Base-by-base conservation (phyloP, 2,888 invertebrate species). In the Tetragonula carbonaria region DNA sequence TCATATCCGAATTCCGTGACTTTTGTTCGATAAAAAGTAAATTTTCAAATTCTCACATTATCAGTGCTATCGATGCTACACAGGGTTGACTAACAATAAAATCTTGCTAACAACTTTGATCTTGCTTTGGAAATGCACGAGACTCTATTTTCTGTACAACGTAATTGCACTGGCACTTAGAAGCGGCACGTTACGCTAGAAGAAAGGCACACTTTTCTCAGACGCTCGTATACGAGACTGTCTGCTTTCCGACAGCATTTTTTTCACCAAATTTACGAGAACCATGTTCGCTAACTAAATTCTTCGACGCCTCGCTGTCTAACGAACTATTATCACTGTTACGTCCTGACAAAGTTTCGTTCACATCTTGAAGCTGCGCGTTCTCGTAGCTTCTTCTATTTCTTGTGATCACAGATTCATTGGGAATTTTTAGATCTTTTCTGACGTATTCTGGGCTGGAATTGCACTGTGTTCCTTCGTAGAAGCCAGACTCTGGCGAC, bases 331-430 rank as follows among this genome's bases (percentile, higher is more conserved):
- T 88, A n/a, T 87, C 88, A 62, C 88, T 88, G n/a, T 84, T 86
- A 13, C 87, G 86, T 65, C 89, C 87, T 2, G 86, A 83, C n/a
- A 91, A 68, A 0, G 81, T 82, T 55, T 88, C 86, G 84, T 92
- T 91, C 57, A 93, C 91, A 74, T 93, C 92, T 82, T 92, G 92
- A 50, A 93, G 74, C 63, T 91, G 92, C 4, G 93, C 93, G 63
- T 91, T 87, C 81, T 92, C 92, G 87, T 93, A 92, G 67, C 93
- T 91, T 5, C 92, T 87, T n/a, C 93, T 85, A 51, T 92, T 92
- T n/a, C 89, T 87, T 6, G 86, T 73, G 53, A 87, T 77, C 2
- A 83, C 78, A 0, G 91, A 78, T 23, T 84, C 88, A 5, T 76
- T 62, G 0, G 87, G 78, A 8, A 91, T 66, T n/a, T 59, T 68